phyloP scores from a whole-genome alignment of 1,140 invertebrate species.

The Ericerus pela region DNA sequence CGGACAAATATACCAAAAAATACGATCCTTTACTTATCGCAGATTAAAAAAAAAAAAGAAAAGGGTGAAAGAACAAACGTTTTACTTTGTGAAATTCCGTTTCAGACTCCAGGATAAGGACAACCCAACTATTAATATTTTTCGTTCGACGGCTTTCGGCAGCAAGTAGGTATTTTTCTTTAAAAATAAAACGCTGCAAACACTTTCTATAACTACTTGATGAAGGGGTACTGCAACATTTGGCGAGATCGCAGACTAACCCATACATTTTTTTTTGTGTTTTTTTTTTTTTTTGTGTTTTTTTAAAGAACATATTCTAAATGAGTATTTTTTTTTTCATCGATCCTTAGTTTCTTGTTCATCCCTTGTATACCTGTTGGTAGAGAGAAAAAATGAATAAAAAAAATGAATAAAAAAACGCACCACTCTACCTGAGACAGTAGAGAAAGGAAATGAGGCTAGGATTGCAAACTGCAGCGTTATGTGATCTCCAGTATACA shows the following conservation, averaged over 20 bases:
- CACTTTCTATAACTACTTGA: not conserved
- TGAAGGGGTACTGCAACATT: not conserved
- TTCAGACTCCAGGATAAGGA: too few relatives aligned
- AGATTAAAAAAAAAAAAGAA: too few relatives aligned
- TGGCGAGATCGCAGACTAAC: conserved; percentile 5
- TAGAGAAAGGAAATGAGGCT: conserved; percentile 10
- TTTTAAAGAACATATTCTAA: too few relatives aligned
- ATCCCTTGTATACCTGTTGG: conserved; percentile 4
- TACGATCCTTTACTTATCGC: too few relatives aligned
- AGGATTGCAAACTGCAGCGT: conserved; percentile 10
- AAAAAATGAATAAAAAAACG: conserved; percentile 3
- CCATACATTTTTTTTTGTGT: conserved; percentile 3
- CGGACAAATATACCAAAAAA: too few relatives aligned
- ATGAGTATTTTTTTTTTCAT: conserved; percentile 5
- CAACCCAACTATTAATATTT: too few relatives aligned
- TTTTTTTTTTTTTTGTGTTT: too few relatives aligned
- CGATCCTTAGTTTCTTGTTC: too few relatives aligned
- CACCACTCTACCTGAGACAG: not conserved
- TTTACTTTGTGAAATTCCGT: too few relatives aligned
- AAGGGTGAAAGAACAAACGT: too few relatives aligned
- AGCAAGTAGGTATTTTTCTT: too few relatives aligned
- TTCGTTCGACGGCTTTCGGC: too few relatives aligned
- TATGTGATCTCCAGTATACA: conserved; percentile 3
- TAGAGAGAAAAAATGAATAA: not conserved
- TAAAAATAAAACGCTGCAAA: conserved; percentile 2